A percentile compares a stretch with the other conserved stretches of the same genome.
These are phyloP conservation scores for Torymus texanus DNA, from an alignment of 2,888 invertebrate genomes.

Conservation along the genomic window DNA sequence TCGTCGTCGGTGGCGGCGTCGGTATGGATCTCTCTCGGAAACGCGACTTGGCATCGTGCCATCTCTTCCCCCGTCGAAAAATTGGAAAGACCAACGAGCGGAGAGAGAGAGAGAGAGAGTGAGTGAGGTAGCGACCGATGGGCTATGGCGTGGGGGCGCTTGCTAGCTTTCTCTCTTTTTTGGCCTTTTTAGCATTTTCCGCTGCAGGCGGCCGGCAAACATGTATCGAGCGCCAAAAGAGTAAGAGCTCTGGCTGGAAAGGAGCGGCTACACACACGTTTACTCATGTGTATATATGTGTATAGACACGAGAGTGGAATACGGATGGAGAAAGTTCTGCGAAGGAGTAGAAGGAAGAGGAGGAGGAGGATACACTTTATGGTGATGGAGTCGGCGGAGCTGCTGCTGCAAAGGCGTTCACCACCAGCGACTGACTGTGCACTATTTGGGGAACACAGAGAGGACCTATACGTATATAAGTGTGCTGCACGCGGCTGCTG, in stretches of 20 bases:
- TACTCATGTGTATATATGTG: not conserved
- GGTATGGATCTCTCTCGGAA: slow-evolving; percentile 36
- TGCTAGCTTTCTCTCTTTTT: not conserved
- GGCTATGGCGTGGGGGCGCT: too few relatives aligned
- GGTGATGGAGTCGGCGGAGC: slow-evolving; percentile 43
- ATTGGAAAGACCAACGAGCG: slow-evolving; percentile 45
- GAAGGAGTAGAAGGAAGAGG: not conserved
- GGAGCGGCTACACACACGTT: too few relatives aligned
- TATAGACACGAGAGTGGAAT: not conserved
- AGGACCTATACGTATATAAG: too few relatives aligned
- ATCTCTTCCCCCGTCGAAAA: slow-evolving; percentile 39
- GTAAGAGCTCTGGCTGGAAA: slow-evolving; percentile 9
- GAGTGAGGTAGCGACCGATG: too few relatives aligned
- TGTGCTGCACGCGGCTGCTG: too few relatives aligned
- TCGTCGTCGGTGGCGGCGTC: too few relatives aligned
- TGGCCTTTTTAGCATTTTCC: slow-evolving; percentile 42
- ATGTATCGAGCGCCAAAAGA: slow-evolving; percentile 41
- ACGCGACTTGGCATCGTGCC: slow-evolving; percentile 42
- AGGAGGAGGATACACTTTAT: slow-evolving; percentile 31
- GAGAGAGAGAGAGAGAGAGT: too few relatives aligned
- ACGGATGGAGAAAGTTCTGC: slow-evolving; percentile 33
- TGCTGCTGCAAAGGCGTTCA: slow-evolving; percentile 3
- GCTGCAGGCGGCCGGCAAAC: slow-evolving; percentile 6
- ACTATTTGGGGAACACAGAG: slow-evolving; percentile 18
- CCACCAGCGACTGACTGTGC: slow-evolving; percentile 20